Conservation (phyloP, 1,140 invertebrate genomes). For the Heliconius eleuchia region DNA sequence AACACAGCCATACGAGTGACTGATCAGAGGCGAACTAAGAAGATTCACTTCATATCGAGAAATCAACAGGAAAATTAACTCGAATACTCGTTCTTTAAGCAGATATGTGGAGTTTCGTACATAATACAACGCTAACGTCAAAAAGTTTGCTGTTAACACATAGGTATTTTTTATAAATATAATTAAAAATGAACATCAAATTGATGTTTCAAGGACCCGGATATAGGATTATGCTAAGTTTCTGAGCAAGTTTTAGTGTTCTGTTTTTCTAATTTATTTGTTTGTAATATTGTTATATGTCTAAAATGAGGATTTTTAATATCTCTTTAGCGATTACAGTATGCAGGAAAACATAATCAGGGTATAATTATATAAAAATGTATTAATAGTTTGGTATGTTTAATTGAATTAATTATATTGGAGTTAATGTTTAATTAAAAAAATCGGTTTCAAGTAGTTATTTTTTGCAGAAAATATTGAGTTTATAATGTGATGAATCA, state of each 20-base stretch:
- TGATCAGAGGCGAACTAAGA: slow-evolving; percentile 23
- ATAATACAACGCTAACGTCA: slow-evolving; percentile 1
- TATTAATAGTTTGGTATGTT: too few relatives aligned
- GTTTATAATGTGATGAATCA: too few relatives aligned
- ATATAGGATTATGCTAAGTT: slow-evolving; percentile 1
- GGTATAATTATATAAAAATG: background rate
- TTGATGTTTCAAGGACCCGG: background rate
- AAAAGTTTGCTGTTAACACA: background rate
- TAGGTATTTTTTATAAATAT: background rate
- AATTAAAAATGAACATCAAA: background rate
- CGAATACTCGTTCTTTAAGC: slow-evolving; percentile 25
- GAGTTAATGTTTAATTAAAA: too few relatives aligned
- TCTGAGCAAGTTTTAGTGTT: slow-evolving; percentile 2
- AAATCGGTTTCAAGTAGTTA: too few relatives aligned
- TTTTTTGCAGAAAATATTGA: too few relatives aligned
- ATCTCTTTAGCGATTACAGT: too few relatives aligned
- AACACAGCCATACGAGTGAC: slow-evolving; percentile 8
- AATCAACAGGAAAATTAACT: slow-evolving; percentile 41
- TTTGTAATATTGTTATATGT: background rate
- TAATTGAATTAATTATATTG: too few relatives aligned
- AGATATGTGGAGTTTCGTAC: background rate
- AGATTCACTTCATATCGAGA: slow-evolving; percentile 37
- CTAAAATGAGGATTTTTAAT: background rate
- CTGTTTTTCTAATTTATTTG: background rate
- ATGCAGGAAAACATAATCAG: too few relatives aligned